phyloP scores from a whole-genome alignment of 2,113 vertebrate genomes.

The Oreocharis arfaki region DNA sequence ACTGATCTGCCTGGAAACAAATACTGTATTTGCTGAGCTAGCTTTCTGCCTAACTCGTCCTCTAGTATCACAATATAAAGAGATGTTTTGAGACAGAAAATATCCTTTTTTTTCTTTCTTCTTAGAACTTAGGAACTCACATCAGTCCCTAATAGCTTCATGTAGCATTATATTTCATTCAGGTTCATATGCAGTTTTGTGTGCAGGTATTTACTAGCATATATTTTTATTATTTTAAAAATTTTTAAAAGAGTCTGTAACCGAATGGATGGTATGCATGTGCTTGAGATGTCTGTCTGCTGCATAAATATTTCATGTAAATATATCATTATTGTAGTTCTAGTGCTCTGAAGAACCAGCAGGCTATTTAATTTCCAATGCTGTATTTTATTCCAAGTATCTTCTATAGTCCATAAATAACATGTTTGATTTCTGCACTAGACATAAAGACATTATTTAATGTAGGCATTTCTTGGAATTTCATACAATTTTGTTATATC shows the following conservation, averaged over 20 bases:
- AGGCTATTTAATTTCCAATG: neutral
- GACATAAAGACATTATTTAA: neutral
- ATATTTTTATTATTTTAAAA: neutral
- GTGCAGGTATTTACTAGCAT: neutral
- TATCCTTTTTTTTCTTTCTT: neutral
- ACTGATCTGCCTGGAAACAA: neutral
- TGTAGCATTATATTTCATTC: neutral
- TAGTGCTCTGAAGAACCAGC: neutral
- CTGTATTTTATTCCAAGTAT: neutral
- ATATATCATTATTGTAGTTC: neutral
- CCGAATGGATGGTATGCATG: neutral
- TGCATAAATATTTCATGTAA: neutral
- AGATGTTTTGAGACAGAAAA: neutral
- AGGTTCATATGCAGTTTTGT: neutral
- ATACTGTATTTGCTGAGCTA: neutral
- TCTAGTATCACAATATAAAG: neutral
- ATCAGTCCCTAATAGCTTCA: neutral
- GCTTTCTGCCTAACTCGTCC: neutral
- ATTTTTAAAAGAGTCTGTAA: neutral
- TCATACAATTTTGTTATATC: neutral
- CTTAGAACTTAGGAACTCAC: neutral
- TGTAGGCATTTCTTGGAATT: neutral
- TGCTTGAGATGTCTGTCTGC: neutral
- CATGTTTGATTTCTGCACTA: neutral
- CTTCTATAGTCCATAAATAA: neutral